Evolutionary conservation across 37 sponge, comb jelly and placozoan species (phyloP).

Genomic region (Chondrilla cf. caribensis): DNA sequence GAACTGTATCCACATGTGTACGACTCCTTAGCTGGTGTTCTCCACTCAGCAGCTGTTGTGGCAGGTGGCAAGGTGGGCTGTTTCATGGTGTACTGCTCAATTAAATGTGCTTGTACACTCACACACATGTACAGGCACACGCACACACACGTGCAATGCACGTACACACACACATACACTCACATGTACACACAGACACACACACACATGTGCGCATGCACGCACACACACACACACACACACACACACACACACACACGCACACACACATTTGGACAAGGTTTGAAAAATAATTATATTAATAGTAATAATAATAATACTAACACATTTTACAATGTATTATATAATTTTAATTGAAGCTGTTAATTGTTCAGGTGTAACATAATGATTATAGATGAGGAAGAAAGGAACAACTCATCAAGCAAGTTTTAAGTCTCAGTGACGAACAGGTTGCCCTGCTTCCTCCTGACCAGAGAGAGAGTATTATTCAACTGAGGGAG

Average conservation of each 20-base stretch:
- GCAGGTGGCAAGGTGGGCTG: conserved; percentile 55
- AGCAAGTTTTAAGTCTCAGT: conserved; percentile 90
- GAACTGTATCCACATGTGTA: conserved; percentile 77
- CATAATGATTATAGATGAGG: too few relatives aligned
- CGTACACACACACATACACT: too few relatives aligned
- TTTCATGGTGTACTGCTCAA: not conserved
- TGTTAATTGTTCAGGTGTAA: too few relatives aligned
- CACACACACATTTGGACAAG: too few relatives aligned
- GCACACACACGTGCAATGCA: too few relatives aligned
- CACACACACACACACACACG: not conserved
- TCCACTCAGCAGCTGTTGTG: conserved; percentile 58
- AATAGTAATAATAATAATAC: not conserved
- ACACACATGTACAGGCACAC: not conserved
- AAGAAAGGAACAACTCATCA: too few relatives aligned
- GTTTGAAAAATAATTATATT: too few relatives aligned
- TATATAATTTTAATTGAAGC: too few relatives aligned
- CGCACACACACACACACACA: conserved; percentile 13
- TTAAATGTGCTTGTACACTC: too few relatives aligned
- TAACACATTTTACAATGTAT: not conserved
- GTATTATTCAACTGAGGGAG: conserved; percentile 83
- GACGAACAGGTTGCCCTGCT: conserved; percentile 91
- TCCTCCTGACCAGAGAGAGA: conserved; percentile 87
- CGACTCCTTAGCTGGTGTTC: conserved; percentile 69
- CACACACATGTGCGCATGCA: not conserved
- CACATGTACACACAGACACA: not conserved